Conservation (phyloP, 1,140 invertebrate genomes). For the Drosophila neocordata region DNA sequence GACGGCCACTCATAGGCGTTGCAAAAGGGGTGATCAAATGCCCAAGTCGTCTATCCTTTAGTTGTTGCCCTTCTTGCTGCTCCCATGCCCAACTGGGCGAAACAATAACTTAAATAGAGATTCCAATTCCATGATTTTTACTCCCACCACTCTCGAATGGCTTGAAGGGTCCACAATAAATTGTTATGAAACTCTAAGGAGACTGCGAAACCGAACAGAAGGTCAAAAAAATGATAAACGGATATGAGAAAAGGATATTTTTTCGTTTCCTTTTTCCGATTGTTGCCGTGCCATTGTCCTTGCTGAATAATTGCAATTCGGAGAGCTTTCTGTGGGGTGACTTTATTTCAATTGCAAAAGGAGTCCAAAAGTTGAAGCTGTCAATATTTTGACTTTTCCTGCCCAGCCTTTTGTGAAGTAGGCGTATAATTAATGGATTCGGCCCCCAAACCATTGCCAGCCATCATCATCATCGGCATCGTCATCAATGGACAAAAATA, state of each 20-base stretch:
- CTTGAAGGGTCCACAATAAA: conserved; percentile 4
- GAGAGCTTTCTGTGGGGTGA: background rate
- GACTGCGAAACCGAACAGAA: conserved; percentile 58
- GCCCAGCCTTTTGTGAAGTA: conserved; percentile 71
- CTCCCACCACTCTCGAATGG: background rate
- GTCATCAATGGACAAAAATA: conserved; percentile 66
- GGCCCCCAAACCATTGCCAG: conserved; percentile 11
- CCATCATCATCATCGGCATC: conserved; percentile 23
- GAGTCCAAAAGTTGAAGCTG: conserved; percentile 68
- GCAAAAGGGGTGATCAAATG: background rate
- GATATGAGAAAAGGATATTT: conserved; percentile 78
- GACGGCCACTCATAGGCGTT: background rate
- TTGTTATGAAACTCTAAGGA: conserved; percentile 5
- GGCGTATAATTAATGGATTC: conserved; percentile 81
- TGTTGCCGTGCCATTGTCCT: conserved; percentile 53
- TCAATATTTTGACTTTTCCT: conserved; percentile 82
- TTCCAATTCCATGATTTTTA: background rate
- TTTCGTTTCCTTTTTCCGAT: conserved; percentile 58
- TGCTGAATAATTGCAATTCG: conserved; percentile 72
- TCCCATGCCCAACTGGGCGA: conserved; percentile 26
- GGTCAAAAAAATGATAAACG: conserved; percentile 82
- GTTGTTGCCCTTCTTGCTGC: background rate
- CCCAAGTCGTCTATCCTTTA: background rate
- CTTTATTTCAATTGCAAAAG: conserved; percentile 55
- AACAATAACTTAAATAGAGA: conserved; percentile 74